Percentiles rank a stretch among this genome's conserved stretches.
Conservation (phyloP, 2,888 invertebrate genomes). For the Leistus spinibarbis region DNA sequence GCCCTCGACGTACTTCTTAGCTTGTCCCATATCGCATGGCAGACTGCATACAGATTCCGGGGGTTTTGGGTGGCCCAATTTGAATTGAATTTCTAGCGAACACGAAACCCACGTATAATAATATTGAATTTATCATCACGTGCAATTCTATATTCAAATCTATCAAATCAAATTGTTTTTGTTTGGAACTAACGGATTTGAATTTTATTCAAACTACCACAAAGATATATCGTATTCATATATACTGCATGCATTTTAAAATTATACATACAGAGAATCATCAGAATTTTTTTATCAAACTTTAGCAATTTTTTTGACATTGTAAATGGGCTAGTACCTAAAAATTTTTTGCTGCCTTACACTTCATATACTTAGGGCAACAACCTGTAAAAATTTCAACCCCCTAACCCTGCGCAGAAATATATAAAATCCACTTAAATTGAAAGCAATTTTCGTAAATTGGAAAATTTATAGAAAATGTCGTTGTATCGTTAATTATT, state of each 20-base stretch:
- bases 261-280: too few relatives aligned
- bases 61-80: conserved; percentile 75
- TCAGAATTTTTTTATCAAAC: too few relatives aligned
- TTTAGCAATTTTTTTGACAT: too few relatives aligned
- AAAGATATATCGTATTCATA: background rate
- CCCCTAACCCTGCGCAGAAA: too few relatives aligned
- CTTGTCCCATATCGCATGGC: conserved; percentile 87
- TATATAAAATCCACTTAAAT: background rate
- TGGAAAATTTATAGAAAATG: background rate
- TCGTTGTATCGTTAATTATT: background rate
- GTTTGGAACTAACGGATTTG: background rate
- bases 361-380: too few relatives aligned
- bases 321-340: too few relatives aligned
- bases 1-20: conserved; percentile 90
- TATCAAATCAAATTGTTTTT: background rate
- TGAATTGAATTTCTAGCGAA: conserved; percentile 79
- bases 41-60: conserved; percentile 91
- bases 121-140: background rate
- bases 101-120: conserved; percentile 10
- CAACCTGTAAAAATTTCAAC: too few relatives aligned
- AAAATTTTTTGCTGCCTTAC: too few relatives aligned
- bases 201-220: background rate
- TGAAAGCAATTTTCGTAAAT: background rate
- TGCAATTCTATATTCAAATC: background rate
- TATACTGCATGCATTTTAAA: background rate